Evolutionary conservation across 2,888 invertebrate species (phyloP).

Genomic region (Serrognathus titanus): DNA sequence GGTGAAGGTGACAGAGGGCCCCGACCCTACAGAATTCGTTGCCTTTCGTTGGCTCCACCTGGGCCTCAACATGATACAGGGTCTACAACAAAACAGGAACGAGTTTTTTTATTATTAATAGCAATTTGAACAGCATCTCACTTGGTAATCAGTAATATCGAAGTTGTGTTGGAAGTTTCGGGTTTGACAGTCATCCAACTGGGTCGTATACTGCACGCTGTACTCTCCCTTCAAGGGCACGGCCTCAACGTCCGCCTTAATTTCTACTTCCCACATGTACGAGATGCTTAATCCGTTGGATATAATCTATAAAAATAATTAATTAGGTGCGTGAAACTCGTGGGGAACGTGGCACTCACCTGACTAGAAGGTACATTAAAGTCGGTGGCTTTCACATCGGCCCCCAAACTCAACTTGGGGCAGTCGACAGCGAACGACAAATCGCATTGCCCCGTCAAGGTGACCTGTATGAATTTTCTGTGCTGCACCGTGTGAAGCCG

Average conservation of each 20-base stretch:
- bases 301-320: constrained; percentile 59
- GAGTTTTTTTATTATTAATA: background rate
- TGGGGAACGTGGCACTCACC: constrained; percentile 29
- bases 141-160: constrained; percentile 77
- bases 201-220: constrained; percentile 54
- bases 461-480: constrained; percentile 82
- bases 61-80: constrained; percentile 74
- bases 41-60: constrained; percentile 74
- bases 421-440: constrained; percentile 34
- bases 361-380: constrained; percentile 41
- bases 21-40: constrained; percentile 86
- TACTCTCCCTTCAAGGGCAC: constrained; percentile 61
- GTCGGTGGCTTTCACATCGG: constrained; percentile 33
- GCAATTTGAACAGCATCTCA: constrained; percentile 35
- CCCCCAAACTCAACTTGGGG: constrained; percentile 35
- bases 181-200: constrained; percentile 21
- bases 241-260: constrained; percentile 45
- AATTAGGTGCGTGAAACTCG: no score
- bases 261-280: constrained; percentile 73
- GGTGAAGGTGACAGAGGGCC: constrained; percentile 78
- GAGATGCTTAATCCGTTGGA: constrained; percentile 73
- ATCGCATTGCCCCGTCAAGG: constrained; percentile 58
- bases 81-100: constrained; percentile 53
- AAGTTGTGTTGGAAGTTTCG: constrained; percentile 66
- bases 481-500: constrained; percentile 79